These are phyloP conservation scores for Porites cylindrica DNA, from an alignment of 92 coral and sea anemone species.

Conservation along the genomic window DNA sequence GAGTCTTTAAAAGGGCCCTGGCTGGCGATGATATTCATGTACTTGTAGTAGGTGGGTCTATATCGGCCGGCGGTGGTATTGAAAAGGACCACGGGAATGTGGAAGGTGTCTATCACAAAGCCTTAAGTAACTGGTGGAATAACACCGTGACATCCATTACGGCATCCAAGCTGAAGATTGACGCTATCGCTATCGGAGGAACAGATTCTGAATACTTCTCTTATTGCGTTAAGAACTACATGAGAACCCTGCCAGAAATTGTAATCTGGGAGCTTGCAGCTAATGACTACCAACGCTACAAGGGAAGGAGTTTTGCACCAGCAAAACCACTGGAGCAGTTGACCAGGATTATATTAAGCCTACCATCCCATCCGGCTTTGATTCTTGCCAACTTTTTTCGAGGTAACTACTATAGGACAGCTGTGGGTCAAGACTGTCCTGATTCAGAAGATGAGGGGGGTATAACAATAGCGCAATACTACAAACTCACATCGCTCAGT, in stretches of 20 bases:
- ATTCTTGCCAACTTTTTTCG: slow-evolving; percentile 92
- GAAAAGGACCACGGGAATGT: slow-evolving; percentile 91
- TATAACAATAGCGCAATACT: slow-evolving; percentile 81
- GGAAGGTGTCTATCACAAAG: slow-evolving; percentile 93
- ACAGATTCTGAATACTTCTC: slow-evolving; percentile 99
- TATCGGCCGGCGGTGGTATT: slow-evolving; percentile 98
- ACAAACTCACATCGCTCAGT: slow-evolving; percentile 90
- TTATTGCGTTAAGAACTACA: slow-evolving; percentile 91
- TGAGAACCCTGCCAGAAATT: slow-evolving; percentile 82
- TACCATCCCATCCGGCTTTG: slow-evolving; percentile 94
- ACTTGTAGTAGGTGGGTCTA: slow-evolving; percentile 95
- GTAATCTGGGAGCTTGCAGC: slow-evolving; percentile 98
- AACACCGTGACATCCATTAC: slow-evolving; percentile 82
- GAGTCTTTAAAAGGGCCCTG: slow-evolving; percentile 79
- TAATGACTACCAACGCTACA: slow-evolving; percentile 90
- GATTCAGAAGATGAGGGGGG: slow-evolving; percentile 98
- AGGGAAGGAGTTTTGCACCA: slow-evolving; percentile 83
- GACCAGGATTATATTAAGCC: slow-evolving; percentile 83
- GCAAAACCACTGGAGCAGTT: slow-evolving; percentile 93
- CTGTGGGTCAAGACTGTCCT: slow-evolving; percentile 85
- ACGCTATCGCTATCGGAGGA: slow-evolving; percentile 92
- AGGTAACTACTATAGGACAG: slow-evolving; percentile 87
- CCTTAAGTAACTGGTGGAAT: slow-evolving; percentile 93
- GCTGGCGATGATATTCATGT: slow-evolving; percentile 72
- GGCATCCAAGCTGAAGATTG: slow-evolving; percentile 72